These are phyloP conservation scores for Coryphaenoides rupestris DNA, from an alignment of 2,113 vertebrate species.

Conservation along the genomic window DNA sequence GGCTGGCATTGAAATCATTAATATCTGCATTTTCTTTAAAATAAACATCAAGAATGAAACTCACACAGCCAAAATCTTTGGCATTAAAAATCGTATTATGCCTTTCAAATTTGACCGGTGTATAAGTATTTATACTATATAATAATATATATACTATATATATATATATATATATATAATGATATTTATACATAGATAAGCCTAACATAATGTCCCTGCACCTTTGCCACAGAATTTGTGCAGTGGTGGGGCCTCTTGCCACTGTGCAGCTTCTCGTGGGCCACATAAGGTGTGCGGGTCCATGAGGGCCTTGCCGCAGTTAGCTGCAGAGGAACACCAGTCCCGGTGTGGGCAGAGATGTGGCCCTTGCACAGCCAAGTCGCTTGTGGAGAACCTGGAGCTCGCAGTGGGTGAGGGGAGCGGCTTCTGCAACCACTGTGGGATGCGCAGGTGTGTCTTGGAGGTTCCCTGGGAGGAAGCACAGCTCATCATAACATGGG, in stretches of 20 bases:
- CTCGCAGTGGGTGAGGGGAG: slow-evolving; percentile 69
- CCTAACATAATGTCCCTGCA: slow-evolving; percentile 2
- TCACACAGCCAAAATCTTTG: no score
- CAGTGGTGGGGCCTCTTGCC: slow-evolving; percentile 81
- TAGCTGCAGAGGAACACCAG: slow-evolving; percentile 79
- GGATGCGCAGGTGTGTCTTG: slow-evolving; percentile 74
- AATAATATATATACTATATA: no score
- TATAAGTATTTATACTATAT: no score
- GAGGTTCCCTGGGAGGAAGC: slow-evolving; percentile 66
- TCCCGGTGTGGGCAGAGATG: slow-evolving; percentile 80
- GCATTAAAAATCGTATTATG: no score
- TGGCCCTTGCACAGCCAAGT: slow-evolving; percentile 76
- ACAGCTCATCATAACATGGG: neutral
- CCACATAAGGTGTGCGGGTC: slow-evolving; percentile 80
- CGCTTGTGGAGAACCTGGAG: slow-evolving; percentile 75
- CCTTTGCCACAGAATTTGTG: slow-evolving; percentile 75
- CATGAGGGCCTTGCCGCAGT: slow-evolving; percentile 79
- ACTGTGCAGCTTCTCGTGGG: slow-evolving; percentile 81
- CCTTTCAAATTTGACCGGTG: no score
- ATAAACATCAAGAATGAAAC: no score
- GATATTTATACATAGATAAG: neutral
- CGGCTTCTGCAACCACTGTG: slow-evolving; percentile 82
- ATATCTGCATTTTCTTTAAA: no score
- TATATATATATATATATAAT: no score
- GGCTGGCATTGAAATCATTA: no score